These are phyloP conservation scores for Eucera pruinosa DNA, from an alignment of 2,888 invertebrate genomes.

Conservation along the genomic window DNA sequence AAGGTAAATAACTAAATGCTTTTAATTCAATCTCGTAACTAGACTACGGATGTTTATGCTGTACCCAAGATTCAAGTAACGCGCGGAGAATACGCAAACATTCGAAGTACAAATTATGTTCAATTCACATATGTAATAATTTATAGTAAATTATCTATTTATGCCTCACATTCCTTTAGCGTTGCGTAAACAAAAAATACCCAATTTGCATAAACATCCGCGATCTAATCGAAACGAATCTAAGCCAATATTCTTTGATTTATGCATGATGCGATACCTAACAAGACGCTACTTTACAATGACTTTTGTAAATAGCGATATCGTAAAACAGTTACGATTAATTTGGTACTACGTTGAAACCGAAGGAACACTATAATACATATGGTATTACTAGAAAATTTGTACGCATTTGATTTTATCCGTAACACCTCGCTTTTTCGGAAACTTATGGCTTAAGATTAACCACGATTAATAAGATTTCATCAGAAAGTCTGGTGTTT, in stretches of 20 bases:
- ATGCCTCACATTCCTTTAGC: no score
- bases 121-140: no score
- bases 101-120: no score
- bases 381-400: not conserved
- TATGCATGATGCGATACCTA: conserved; percentile 41
- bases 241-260: conserved; percentile 28
- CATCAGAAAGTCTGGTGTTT: conserved; percentile 67
- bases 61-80: no score
- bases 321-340: not conserved
- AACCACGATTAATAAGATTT: conserved; percentile 40
- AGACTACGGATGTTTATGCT: no score
- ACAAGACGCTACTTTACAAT: not conserved
- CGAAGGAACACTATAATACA: not conserved
- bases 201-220: no score
- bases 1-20: conserved; percentile 82
- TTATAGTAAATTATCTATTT: no score
- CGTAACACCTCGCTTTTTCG: conserved; percentile 7
- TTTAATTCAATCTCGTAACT: no score
- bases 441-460: conserved; percentile 33
- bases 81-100: no score
- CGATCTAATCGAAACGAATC: no score
- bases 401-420: not conserved
- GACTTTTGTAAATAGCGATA: conserved; percentile 26
- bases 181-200: no score
- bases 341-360: no score